Conservation (phyloP, 2,888 invertebrate genomes). For the Brassicogethes aeneus region DNA sequence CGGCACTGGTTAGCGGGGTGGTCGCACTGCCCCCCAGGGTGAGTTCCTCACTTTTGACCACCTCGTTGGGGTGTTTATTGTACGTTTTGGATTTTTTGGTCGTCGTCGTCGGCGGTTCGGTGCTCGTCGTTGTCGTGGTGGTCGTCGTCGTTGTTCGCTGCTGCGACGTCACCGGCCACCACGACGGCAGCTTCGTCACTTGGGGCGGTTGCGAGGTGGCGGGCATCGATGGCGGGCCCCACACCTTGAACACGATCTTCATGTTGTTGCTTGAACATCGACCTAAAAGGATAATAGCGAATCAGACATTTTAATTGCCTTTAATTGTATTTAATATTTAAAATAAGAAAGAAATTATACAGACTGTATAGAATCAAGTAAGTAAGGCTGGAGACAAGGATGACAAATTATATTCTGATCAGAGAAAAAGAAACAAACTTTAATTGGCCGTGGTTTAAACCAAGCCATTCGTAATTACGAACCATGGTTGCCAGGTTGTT, state of each 20-base stretch:
- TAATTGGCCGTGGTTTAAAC: no score
- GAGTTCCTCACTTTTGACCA: constrained; percentile 87
- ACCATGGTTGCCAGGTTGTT: no score
- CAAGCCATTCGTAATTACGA: no score
- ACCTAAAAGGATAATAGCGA: constrained; percentile 36
- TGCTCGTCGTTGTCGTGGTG: constrained; percentile 38
- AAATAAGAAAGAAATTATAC: no score
- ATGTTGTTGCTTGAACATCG: constrained; percentile 88
- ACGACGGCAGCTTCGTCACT: constrained; percentile 23
- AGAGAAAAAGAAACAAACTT: no score
- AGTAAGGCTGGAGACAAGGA: no score
- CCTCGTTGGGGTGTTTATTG: constrained; percentile 83
- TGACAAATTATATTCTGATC: no score
- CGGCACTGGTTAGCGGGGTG: constrained; percentile 11
- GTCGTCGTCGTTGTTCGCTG: constrained; percentile 32
- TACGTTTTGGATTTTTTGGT: constrained; percentile 58
- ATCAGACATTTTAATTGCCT: constrained; percentile 1
- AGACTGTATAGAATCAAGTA: no score
- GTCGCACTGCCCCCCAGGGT: constrained; percentile 53
- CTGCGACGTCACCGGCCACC: constrained; percentile 41
- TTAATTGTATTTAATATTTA: constrained; percentile 1
- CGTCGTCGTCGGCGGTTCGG: constrained; percentile 46
- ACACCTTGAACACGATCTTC: constrained; percentile 78
- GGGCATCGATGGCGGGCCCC: constrained; percentile 46
- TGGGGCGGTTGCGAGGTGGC: constrained; percentile 31